Conservation (phyloP, 2,888 invertebrate genomes). For the Pristionchus arcanus region DNA sequence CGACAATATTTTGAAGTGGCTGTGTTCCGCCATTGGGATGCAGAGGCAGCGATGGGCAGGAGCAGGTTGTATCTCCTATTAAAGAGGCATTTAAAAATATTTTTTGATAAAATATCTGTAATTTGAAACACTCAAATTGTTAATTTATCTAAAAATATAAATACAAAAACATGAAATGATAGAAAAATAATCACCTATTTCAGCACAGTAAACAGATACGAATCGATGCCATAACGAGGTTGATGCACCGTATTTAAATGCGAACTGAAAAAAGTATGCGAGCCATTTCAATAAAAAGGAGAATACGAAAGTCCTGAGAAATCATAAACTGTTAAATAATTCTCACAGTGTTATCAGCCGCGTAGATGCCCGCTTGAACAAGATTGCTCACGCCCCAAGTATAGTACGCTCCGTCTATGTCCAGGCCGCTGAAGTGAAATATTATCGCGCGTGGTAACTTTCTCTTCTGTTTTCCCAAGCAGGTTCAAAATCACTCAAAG, state of each 20-base stretch:
- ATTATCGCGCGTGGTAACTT: too few relatives aligned
- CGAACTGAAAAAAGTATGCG: background rate
- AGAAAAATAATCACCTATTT: background rate
- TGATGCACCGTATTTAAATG: background rate
- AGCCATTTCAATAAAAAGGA: too few relatives aligned
- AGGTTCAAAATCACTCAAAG: too few relatives aligned
- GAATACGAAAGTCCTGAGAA: too few relatives aligned
- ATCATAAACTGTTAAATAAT: too few relatives aligned
- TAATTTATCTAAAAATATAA: too few relatives aligned
- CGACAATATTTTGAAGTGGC: background rate
- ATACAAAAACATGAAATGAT: too few relatives aligned
- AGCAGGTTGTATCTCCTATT: background rate
- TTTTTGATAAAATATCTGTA: too few relatives aligned
- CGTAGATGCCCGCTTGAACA: background rate
- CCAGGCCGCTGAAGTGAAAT: background rate
- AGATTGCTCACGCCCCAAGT: background rate
- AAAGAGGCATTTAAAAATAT: too few relatives aligned
- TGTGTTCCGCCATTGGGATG: background rate
- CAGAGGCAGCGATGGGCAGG: background rate
- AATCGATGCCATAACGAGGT: background rate
- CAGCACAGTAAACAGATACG: background rate
- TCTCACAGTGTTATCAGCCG: background rate
- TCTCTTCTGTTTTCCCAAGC: too few relatives aligned
- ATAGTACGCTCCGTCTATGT: background rate
- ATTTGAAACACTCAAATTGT: too few relatives aligned